Base-by-base conservation (phyloP, 1,140 invertebrate genomes). In the Lordiphosa clarofinis region DNA sequence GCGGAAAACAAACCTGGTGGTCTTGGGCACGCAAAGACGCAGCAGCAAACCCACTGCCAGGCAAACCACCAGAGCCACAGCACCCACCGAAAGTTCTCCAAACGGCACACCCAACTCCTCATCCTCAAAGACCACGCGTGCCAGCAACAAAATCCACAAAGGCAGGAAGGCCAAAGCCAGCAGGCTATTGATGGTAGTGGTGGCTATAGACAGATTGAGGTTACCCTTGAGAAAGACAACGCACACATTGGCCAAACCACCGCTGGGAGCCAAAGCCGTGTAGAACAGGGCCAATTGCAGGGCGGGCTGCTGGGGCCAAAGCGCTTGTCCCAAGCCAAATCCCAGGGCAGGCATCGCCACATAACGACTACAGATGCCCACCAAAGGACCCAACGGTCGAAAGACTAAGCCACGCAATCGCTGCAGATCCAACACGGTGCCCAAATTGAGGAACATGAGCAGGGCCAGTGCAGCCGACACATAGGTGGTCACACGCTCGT, bases 381-480 rank as follows among this genome's bases (percentile, higher is more conserved):
- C 39, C 10, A 73, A 13, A 0, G 71, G 74, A 0, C 74, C 68
- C 28, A 97, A 90, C 0, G 97, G 97, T 68, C 91, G 92, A 59
- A 90, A 93, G 1, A 97, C 56, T 5, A 94, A 94, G 7, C 91
- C 89, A 65, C 92, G 92, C 4, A 97, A 91, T 2, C 94, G 91
- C 1, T 91, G 82, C 90, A 95, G 93, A 81, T 97, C 94, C 87
- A 98, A 91, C 1, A 96, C 95, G 88, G 96, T 97, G 5, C 97
- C 97, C 91, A 98, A 97, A 89, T 98, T 97, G 55, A 98, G 94
- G 84, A 96, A 98, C 68, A 97, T 94, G 15, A 97, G 44, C 28
- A 81, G 13, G 3, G 72, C 46, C 36, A 78, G 4, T 1, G 46
- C 61, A 1, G 66, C 57, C 0, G 75, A 64, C 4, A 69, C 62